Conservation (phyloP, 2,113 vertebrate genomes). For the Eurypyga helias region DNA sequence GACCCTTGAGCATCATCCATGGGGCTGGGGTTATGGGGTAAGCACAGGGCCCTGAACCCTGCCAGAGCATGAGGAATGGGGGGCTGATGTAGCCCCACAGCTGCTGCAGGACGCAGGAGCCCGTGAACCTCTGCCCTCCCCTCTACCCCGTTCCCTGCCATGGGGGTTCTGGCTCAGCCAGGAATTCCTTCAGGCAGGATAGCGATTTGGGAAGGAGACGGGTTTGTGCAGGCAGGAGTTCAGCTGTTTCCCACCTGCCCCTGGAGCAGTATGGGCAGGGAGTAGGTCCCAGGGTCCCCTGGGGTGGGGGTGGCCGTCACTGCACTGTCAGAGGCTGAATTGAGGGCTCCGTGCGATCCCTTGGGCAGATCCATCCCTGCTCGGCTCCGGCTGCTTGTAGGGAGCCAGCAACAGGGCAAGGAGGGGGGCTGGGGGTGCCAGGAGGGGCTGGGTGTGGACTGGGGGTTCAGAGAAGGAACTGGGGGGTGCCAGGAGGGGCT, state of each 20-base stretch:
- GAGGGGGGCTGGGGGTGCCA: not conserved
- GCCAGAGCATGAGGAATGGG: rapidly evolving
- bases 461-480: not conserved
- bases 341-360: not conserved
- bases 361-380: not conserved
- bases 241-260: rapidly evolving
- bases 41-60: not conserved
- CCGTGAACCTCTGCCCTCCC: not conserved
- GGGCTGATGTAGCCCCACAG: too few relatives aligned
- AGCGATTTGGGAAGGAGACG: not conserved
- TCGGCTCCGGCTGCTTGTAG: not conserved
- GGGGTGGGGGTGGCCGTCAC: not conserved
- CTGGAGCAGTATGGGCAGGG: not conserved
- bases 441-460: too few relatives aligned
- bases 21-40: not conserved
- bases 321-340: not conserved
- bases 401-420: not conserved
- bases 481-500: not conserved
- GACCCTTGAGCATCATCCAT: not conserved
- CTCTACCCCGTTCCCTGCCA: rapidly evolving
- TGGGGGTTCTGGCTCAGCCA: not conserved
- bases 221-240: not conserved
- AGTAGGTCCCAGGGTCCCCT: not conserved
- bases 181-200: not conserved
- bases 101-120: not conserved